A percentile compares a stretch with the other conserved stretches of the same genome.
These are phyloP conservation scores for Periphyllus acericola DNA, from an alignment of 2,888 invertebrate genomes.

Conservation along the genomic window DNA sequence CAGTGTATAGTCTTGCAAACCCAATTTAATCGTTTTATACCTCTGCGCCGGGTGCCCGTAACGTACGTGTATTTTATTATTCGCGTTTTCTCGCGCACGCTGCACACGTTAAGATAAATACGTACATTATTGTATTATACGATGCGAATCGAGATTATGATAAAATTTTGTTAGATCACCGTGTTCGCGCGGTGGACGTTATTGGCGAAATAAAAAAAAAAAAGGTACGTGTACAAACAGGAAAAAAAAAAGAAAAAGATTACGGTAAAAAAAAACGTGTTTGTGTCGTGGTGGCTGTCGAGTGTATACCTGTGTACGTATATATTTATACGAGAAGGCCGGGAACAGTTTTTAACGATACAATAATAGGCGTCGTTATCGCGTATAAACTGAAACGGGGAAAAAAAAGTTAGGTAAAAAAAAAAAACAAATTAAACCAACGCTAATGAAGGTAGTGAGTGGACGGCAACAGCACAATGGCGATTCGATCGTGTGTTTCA, in stretches of 20 bases:
- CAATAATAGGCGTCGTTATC: slow-evolving; percentile 56
- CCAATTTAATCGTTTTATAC: too few relatives aligned
- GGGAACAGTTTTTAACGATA: slow-evolving; percentile 49
- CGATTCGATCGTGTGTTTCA: slow-evolving; percentile 1
- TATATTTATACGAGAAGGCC: neutral
- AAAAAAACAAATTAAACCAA: slow-evolving; percentile 42
- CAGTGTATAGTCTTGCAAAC: neutral
- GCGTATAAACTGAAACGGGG: neutral
- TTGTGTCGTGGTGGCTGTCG: slow-evolving; percentile 9
- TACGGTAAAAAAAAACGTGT: slow-evolving; percentile 29
- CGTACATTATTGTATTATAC: neutral
- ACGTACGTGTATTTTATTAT: neutral
- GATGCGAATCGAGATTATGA: neutral
- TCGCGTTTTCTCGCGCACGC: neutral
- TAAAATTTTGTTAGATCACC: slow-evolving; percentile 23
- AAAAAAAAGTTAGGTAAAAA: slow-evolving; percentile 1
- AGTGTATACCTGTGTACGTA: neutral
- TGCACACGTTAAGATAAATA: too few relatives aligned
- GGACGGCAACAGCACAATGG: too few relatives aligned
- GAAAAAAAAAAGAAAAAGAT: neutral
- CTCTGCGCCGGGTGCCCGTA: too few relatives aligned
- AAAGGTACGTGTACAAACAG: neutral
- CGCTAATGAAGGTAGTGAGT: slow-evolving; percentile 19
- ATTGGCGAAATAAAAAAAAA: neutral
- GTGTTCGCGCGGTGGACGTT: neutral